Evolutionary conservation across 2,888 invertebrate species (phyloP).

Genomic region (Odontocolon sp.): DNA sequence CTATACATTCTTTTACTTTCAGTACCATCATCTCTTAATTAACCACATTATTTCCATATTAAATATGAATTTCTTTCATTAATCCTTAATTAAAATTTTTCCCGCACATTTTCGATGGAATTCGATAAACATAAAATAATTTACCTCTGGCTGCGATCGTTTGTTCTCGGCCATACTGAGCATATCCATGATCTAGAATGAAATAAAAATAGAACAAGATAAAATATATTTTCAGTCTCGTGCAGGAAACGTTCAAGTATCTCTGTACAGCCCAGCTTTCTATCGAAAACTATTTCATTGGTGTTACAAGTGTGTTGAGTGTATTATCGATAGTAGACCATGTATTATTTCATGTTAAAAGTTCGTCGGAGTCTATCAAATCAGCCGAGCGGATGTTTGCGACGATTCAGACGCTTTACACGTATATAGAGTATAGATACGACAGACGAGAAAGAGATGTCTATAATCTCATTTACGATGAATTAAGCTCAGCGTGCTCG

Average conservation of each 20-base stretch:
- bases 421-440: conserved; percentile 38
- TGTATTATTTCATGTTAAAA: conserved; percentile 17
- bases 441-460: conserved; percentile 44
- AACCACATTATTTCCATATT: too few species aligned
- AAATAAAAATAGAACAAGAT: conserved; percentile 28
- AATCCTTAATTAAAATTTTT: too few species aligned
- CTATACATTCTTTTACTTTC: conserved; percentile 59
- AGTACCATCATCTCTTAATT: too few species aligned
- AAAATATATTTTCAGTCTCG: conserved; percentile 31
- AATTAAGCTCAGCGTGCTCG: conserved; percentile 49
- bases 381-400: conserved; percentile 62
- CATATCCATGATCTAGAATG: conserved; percentile 64
- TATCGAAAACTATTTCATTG: conserved; percentile 23
- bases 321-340: conserved; percentile 34
- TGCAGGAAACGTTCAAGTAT: conserved; percentile 21
- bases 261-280: conserved; percentile 12
- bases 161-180: conserved; percentile 65
- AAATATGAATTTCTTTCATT: too few species aligned
- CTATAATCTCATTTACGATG: conserved; percentile 58
- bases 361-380: conserved; percentile 40
- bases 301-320: conserved; percentile 26
- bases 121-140: background rate
- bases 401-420: conserved; percentile 45
- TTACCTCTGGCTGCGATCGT: conserved; percentile 69
- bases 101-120: background rate